A percentile compares a stretch with the other conserved stretches of the same genome.
These are phyloP conservation scores for Henicopernis longicauda DNA, from an alignment of 2,113 vertebrate genomes.

Conservation along the genomic window DNA sequence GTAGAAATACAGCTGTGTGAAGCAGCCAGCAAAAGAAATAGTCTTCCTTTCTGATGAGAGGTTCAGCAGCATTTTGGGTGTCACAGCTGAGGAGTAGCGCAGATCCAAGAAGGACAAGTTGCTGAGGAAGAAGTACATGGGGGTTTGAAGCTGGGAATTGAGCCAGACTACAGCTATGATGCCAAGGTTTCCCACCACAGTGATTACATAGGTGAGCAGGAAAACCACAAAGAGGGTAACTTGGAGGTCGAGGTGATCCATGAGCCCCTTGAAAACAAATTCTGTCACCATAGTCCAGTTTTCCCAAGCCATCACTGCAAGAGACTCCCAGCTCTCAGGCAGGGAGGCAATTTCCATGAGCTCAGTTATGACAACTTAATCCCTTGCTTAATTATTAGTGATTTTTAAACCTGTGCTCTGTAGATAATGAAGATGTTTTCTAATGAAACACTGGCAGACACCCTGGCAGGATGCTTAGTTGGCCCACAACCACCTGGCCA, in stretches of 20 bases:
- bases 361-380: not conserved
- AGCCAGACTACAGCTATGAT: constrained; percentile 6
- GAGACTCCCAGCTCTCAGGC: not conserved
- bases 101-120: constrained; percentile 39
- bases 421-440: not conserved
- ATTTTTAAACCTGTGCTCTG: not conserved
- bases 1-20: constrained; percentile 2
- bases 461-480: not conserved
- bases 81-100: constrained; percentile 19
- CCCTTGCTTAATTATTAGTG: not conserved
- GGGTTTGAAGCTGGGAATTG: not conserved
- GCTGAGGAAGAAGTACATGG: constrained; percentile 51
- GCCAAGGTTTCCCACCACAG: constrained; percentile 6
- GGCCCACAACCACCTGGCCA: not conserved
- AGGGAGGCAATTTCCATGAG: not conserved
- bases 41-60: not conserved
- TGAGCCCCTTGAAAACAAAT: constrained; percentile 38
- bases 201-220: not conserved
- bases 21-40: constrained; percentile 25
- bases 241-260: not conserved
- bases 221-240: not conserved
- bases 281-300: not conserved
- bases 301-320: not conserved
- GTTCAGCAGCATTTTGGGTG: constrained; percentile 36
- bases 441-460: not conserved